Evolutionary conservation across 2,888 invertebrate genomes (phyloP).

Genomic region (Heteromurus nitidus): DNA sequence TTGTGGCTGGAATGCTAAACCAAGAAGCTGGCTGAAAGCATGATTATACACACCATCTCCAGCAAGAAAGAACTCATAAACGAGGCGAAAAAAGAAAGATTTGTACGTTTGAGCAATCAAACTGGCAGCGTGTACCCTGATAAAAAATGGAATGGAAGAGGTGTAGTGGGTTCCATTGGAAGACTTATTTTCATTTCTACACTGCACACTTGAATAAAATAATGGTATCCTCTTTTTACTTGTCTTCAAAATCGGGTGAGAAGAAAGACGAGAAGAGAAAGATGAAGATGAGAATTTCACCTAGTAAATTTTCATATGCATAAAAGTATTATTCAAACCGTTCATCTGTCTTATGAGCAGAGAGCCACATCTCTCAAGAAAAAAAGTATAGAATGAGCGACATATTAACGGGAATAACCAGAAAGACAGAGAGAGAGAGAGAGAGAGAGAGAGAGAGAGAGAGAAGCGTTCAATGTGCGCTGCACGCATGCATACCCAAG

Average conservation of each 20-base stretch:
- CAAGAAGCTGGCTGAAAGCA: slow-evolving; percentile 35
- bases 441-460: too few species aligned
- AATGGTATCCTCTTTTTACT: slow-evolving; percentile 23
- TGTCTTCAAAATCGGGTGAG: slow-evolving; percentile 36
- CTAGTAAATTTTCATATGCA: slow-evolving; percentile 31
- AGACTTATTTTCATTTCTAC: background rate
- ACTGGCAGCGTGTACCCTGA: slow-evolving; percentile 4
- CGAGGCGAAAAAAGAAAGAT: background rate
- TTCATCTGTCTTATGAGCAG: slow-evolving; percentile 50
- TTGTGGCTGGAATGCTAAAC: slow-evolving; percentile 43
- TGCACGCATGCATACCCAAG: background rate
- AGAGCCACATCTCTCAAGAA: too few species aligned
- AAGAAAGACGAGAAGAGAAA: slow-evolving; percentile 47
- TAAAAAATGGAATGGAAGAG: background rate
- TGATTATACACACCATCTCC: slow-evolving; percentile 31
- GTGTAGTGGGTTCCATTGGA: background rate
- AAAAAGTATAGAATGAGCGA: slow-evolving; percentile 53
- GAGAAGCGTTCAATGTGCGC: too few species aligned
- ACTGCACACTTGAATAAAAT: slow-evolving; percentile 1
- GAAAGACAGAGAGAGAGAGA: too few species aligned
- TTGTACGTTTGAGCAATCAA: background rate
- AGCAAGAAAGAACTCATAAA: too few species aligned
- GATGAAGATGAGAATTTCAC: slow-evolving; percentile 56
- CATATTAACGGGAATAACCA: slow-evolving; percentile 44
- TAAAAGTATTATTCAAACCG: slow-evolving; percentile 1